Evolutionary conservation across 2,113 vertebrate species (phyloP).

Genomic region (Fulmarus glacialis): DNA sequence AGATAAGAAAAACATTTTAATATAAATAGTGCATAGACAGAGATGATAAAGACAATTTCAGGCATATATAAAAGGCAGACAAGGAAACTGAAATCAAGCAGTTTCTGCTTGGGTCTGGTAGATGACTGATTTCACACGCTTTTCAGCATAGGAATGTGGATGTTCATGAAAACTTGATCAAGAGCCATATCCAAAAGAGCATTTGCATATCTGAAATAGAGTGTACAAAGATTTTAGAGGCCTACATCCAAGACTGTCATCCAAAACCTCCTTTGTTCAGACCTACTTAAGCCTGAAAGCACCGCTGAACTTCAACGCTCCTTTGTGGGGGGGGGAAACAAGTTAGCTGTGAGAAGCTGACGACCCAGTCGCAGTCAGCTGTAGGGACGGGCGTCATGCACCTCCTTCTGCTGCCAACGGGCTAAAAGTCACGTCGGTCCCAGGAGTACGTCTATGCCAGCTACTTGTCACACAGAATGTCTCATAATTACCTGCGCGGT

Average conservation of each 20-base stretch:
- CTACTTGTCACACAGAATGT: not conserved
- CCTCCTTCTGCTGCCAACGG: not conserved
- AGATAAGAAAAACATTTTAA: slow-evolving; percentile 59
- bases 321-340: not conserved
- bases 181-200: slow-evolving; percentile 43
- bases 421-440: not conserved
- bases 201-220: slow-evolving; percentile 61
- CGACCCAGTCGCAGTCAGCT: not conserved
- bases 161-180: slow-evolving; percentile 65
- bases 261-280: slow-evolving; percentile 31
- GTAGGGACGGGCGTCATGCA: fast-evolving
- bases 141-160: slow-evolving; percentile 36
- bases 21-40: slow-evolving; percentile 36
- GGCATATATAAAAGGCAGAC: slow-evolving; percentile 29
- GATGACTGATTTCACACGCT: slow-evolving; percentile 59
- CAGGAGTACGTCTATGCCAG: not conserved
- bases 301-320: not conserved
- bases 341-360: not conserved
- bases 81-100: slow-evolving; percentile 47
- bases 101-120: slow-evolving; percentile 37
- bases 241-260: slow-evolving; percentile 37
- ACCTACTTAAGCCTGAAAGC: not conserved
- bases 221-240: slow-evolving; percentile 55
- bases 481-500: not conserved
- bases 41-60: slow-evolving; percentile 58